Base-by-base conservation (phyloP, 1,140 invertebrate genomes). In the Linepithema humile region DNA sequence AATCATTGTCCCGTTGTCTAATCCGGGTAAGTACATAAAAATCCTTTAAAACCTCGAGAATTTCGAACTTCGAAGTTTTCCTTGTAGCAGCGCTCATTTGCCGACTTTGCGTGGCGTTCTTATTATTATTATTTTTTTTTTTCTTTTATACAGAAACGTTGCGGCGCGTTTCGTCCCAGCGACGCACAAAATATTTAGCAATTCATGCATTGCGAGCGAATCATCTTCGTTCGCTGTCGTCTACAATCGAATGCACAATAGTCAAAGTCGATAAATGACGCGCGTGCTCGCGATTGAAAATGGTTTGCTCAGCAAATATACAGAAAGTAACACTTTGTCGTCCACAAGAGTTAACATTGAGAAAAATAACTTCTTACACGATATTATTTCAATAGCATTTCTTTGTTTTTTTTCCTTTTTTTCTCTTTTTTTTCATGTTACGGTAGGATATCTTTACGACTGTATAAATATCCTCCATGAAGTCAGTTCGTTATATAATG, bases 291-390 rank as follows among this genome's bases (percentile, higher is more conserved):
- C 55, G 53, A 12, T 12, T 78, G 17, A 53, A 40, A 38, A 67
- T 26, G 45, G 10, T n/a, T 78, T 77, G 29, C 32, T 38, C 75
- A 29, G 23, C 17, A 23, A 69, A 29, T 69, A 20, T 40, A 69
- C 45, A 55, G 17, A 69, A 78, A 69, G 10, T 69, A 53, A 78
- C 48, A 26, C 29, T 40, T 38, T 67, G 15, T 40, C 62, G n/a
- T 78, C 23, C 74, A 67, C 32, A 78, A 69, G 62, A 78, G 38
- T 69, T 69, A 78, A 69, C 62, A 69, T 69, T 69, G 75, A 78
- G 62, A 78, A 78, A 78, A 78, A 78, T 67, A 78, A 78, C 50
- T 78, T 69, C 62, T 78, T 38, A 40, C 75, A 17, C 48, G 62
- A 69, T 69, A 12, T 3, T 29, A 29, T 69, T 62, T 57, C 38